Evolutionary conservation across 2,888 invertebrate species (phyloP).

Genomic region (Microchrysa polita): DNA sequence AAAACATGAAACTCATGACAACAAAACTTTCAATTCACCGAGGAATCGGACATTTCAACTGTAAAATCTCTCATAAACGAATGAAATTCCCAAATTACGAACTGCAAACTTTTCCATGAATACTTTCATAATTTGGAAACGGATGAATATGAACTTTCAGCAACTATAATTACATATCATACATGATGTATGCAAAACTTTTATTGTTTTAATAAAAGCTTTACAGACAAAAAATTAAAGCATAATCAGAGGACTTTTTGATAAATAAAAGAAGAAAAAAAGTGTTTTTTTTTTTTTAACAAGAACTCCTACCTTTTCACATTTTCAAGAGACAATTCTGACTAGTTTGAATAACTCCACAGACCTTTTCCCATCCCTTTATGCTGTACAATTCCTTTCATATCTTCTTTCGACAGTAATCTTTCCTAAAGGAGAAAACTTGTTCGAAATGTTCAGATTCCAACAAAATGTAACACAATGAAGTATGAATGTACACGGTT

Average conservation of each 20-base stretch:
- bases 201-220: not conserved
- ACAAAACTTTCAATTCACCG: not conserved
- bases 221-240: too few species aligned
- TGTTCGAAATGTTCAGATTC: not conserved
- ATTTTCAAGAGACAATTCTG: too few species aligned
- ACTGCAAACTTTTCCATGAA: not conserved
- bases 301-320: too few species aligned
- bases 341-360: not conserved
- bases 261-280: not conserved
- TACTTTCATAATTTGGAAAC: slow-evolving; percentile 8
- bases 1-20: not conserved
- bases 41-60: not conserved
- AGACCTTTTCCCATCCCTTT: not conserved
- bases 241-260: not conserved
- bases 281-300: too few species aligned
- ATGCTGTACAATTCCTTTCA: not conserved
- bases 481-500: not conserved
- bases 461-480: not conserved
- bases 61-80: not conserved
- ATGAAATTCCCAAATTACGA: not conserved
- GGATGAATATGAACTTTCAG: slow-evolving; percentile 10
- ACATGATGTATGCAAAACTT: not conserved
- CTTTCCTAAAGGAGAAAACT: not conserved
- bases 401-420: not conserved
- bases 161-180: slow-evolving; percentile 7